Conservation (phyloP, 53 echinoderm and acorn worm genomes). For the Paelopatides confundens region DNA sequence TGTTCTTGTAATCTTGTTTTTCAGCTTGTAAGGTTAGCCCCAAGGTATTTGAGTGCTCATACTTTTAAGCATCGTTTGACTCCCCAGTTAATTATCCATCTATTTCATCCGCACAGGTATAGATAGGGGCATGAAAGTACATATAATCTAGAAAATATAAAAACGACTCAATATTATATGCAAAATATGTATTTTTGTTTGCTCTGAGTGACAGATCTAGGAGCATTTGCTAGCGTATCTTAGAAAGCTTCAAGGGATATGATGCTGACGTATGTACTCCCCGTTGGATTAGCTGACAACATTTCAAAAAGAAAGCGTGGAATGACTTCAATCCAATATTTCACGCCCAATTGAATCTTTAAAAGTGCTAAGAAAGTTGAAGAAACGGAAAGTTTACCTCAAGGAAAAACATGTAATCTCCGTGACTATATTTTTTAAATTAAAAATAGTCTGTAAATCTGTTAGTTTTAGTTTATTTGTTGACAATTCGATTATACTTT, state of each 20-base stretch:
- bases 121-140: constrained; percentile 8
- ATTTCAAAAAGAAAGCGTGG: neutral
- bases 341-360: neutral
- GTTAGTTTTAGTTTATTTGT: no score
- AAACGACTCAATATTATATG: neutral
- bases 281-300: neutral
- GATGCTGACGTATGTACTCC: neutral
- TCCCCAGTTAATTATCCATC: constrained; percentile 28
- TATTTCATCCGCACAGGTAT: constrained; percentile 3
- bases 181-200: neutral
- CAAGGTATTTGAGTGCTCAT: constrained; percentile 23
- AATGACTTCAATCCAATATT: neutral
- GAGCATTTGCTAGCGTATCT: neutral
- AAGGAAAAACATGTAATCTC: no score
- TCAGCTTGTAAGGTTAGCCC: constrained; percentile 23
- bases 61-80: constrained; percentile 12
- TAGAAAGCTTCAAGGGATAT: neutral
- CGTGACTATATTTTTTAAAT: no score
- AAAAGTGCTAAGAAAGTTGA: constrained; percentile 25
- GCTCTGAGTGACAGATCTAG: constrained; percentile 16
- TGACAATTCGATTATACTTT: no score
- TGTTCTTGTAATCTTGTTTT: constrained; percentile 24
- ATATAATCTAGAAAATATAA: neutral
- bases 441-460: no score
- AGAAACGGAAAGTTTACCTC: neutral